These are phyloP conservation scores for Artibeus lituratus DNA, from an alignment of 2,797 vertebrate species.

Conservation along the genomic window DNA sequence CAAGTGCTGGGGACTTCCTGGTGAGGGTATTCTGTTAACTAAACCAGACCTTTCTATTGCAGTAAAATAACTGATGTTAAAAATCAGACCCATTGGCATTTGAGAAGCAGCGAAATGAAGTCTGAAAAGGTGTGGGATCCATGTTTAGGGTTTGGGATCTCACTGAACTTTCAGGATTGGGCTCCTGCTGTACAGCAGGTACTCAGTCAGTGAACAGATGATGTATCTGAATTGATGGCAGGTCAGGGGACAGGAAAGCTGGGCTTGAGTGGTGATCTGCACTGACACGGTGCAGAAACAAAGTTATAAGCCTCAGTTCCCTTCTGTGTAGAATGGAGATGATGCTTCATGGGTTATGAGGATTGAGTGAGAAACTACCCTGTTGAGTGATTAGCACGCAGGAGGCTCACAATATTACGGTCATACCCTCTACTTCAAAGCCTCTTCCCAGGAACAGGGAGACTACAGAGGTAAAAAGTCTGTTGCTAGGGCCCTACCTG, in stretches of 20 bases:
- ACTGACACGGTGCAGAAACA: background rate
- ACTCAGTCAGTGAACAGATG: background rate
- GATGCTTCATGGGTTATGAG: background rate
- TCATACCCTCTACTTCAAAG: background rate
- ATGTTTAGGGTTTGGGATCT: background rate
- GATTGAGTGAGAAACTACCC: background rate
- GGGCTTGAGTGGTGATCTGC: background rate
- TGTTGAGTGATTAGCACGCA: background rate
- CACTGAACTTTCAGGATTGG: background rate
- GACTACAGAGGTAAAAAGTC: background rate
- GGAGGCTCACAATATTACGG: background rate
- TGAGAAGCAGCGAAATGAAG: background rate
- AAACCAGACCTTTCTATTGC: background rate
- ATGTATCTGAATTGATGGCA: background rate
- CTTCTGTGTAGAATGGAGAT: background rate
- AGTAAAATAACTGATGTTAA: background rate
- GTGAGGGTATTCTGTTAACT: background rate
- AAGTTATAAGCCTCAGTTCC: background rate
- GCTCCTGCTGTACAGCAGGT: background rate
- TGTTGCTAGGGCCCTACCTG: too few relatives aligned
- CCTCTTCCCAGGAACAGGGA: background rate
- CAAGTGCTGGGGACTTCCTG: background rate
- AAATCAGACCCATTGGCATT: background rate
- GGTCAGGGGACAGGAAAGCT: background rate
- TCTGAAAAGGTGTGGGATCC: background rate